Conservation (phyloP, 2,113 vertebrate genomes). For the Nerophis lumbriciformis region DNA sequence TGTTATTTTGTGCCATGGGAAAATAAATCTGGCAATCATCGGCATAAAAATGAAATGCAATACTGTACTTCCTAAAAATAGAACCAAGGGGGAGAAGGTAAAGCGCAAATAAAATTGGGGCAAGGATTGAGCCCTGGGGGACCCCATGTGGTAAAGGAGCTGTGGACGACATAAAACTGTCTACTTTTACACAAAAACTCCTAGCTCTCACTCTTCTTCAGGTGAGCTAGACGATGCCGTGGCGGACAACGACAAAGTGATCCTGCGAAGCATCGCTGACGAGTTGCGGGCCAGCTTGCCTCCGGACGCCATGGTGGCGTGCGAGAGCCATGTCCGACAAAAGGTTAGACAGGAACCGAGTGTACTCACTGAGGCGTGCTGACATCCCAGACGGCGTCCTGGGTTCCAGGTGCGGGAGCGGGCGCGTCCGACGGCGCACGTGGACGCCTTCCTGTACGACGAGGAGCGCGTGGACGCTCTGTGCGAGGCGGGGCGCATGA, state of each 20-base stretch:
- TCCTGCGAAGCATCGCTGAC: slow-evolving; percentile 83
- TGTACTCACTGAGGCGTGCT: background rate
- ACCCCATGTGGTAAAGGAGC: too few species aligned
- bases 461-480: slow-evolving; percentile 84
- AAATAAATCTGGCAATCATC: too few species aligned
- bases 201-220: slow-evolving; percentile 41
- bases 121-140: too few species aligned
- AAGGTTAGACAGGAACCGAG: slow-evolving; percentile 27
- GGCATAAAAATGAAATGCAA: too few species aligned
- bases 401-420: slow-evolving; percentile 73
- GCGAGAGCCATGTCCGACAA: slow-evolving; percentile 67
- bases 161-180: too few species aligned
- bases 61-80: too few species aligned
- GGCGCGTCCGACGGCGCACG: slow-evolving; percentile 75
- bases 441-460: slow-evolving; percentile 90
- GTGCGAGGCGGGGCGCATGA: slow-evolving; percentile 86
- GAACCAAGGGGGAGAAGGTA: too few species aligned
- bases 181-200: too few species aligned
- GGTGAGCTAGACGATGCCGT: slow-evolving; percentile 82
- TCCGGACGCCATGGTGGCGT: slow-evolving; percentile 75
- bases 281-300: slow-evolving; percentile 79
- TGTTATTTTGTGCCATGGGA: too few species aligned
- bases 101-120: too few species aligned
- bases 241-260: slow-evolving; percentile 72
- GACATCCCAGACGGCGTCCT: background rate